phyloP scores from a whole-genome alignment of 2,797 vertebrate genomes.

The Crocodylus rhombifer region DNA sequence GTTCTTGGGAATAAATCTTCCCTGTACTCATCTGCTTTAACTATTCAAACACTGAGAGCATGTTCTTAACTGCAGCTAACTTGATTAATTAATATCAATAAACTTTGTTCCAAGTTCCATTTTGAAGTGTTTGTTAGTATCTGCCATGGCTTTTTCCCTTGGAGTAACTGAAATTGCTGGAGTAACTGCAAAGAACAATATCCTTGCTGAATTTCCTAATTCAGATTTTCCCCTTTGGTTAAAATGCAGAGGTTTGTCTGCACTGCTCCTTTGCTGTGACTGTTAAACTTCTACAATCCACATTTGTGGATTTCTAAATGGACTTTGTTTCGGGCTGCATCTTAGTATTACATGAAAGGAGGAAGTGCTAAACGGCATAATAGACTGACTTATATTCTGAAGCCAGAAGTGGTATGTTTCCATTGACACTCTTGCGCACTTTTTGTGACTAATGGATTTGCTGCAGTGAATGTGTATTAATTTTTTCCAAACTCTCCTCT shows the following conservation, averaged over 20 bases:
- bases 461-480: constrained; percentile 58
- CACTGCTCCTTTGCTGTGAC: neutral
- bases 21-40: accelerated
- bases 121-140: neutral
- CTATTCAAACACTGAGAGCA: neutral
- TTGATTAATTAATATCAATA: no score
- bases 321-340: neutral
- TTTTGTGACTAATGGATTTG: constrained; percentile 46
- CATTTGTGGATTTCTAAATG: neutral
- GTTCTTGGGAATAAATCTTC: neutral
- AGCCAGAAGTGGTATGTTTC: neutral
- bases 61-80: no score
- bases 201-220: neutral
- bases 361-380: accelerated
- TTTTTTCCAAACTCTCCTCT: constrained; percentile 75
- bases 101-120: neutral
- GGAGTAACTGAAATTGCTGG: neutral
- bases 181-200: neutral
- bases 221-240: constrained; percentile 21
- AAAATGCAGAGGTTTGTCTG: neutral
- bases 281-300: neutral
- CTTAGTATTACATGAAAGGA: neutral
- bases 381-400: neutral
- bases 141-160: neutral
- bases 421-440: constrained; percentile 22